Evolutionary conservation across 2,113 vertebrate species (phyloP), one percentile per base, ranked within the genome.

Genomic region (Sturnus vulgaris): DNA sequence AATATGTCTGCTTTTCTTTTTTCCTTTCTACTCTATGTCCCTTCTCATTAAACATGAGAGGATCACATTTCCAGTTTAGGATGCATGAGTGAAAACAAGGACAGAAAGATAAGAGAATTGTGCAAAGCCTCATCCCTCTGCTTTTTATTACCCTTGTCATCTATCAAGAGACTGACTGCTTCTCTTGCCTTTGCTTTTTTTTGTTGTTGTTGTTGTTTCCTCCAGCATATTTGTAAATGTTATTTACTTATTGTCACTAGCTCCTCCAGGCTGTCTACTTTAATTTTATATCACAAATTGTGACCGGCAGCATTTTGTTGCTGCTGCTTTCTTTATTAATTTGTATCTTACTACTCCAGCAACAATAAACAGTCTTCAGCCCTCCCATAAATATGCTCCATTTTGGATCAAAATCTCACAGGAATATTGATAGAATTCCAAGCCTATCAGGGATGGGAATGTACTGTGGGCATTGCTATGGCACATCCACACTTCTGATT

Each of bases 181-280:
- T 86, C 72, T 92, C 78, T 86, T 71, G 72, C 37, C 73, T 94
- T 77, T 59, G 21, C 24, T 19, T 77, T 12, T 79, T 55, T 30
- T 15, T 17, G 27, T 15, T 52, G 27, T 28, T 52, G 40, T 69
- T 49, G 69, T 61, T 52, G 49, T 50, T 9, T 3, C 73, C 68
- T 83, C 44, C 88, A 97, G 85, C 79, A 81, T 93, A 95, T 96
- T 93, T 97, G 90, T 96, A 97, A 96, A 96, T 81, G 79, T 95
- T 96, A 97, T 96, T 96, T 94, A 96, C 85, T 94, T 96, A 95
- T 90, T 96, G 94, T 94, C 88, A 90, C 75, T 73, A 95, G 71
- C 68, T 92, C 93, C 94, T 96, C 95, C 31, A 5, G 90, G 95
- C 92, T 95, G 90, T 90, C 95, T 93, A 47, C 87, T 96, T 96